A percentile compares a stretch with the other conserved stretches of the same genome.
Evolutionary conservation across 2,113 vertebrate genomes (phyloP).

Genomic region (Crocuta crocuta): DNA sequence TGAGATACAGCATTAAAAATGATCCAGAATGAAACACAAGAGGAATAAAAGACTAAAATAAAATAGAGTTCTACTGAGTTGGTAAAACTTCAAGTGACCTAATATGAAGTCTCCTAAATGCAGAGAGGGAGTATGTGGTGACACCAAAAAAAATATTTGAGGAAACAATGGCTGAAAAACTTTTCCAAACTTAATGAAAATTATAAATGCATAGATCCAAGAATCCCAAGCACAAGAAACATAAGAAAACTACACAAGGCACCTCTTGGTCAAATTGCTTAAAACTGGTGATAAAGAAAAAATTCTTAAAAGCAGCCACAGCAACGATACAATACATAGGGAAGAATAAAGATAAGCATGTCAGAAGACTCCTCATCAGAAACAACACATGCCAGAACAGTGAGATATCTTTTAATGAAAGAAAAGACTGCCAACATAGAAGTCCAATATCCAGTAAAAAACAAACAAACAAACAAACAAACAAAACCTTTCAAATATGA

Average conservation of each 20-base stretch:
- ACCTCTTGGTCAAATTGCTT: neutral
- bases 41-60: neutral
- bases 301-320: neutral
- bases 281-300: neutral
- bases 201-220: neutral
- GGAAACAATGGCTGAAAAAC: neutral
- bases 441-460: neutral
- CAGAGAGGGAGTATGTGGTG: neutral
- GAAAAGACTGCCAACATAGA: neutral
- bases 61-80: neutral
- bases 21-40: neutral
- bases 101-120: neutral
- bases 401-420: neutral
- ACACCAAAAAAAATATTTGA: constrained; percentile 41
- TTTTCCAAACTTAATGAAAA: neutral
- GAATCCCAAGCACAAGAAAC: neutral
- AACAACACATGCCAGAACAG: neutral
- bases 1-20: neutral
- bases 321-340: neutral
- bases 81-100: neutral
- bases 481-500: neutral
- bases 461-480: no score
- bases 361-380: neutral
- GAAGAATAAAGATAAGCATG: neutral
- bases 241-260: constrained; percentile 25